Evolutionary conservation across 1,140 invertebrate species (phyloP).

Genomic region (Ostrea denselamellosa): DNA sequence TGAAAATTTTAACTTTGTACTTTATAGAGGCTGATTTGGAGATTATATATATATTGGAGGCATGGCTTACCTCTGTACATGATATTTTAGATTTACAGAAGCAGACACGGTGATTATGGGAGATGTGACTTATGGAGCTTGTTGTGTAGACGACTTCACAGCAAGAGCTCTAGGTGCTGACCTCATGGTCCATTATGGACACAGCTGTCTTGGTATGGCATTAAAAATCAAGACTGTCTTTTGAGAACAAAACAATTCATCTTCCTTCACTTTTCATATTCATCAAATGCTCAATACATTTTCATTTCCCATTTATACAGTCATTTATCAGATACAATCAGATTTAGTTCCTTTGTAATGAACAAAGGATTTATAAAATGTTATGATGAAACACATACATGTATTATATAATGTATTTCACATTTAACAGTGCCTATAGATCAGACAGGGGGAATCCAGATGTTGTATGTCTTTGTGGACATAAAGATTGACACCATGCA

Average conservation of each 20-base stretch:
- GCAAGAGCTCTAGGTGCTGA: conserved; percentile 94
- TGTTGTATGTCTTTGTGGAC: conserved; percentile 97
- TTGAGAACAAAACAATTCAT: too few relatives aligned
- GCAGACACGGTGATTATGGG: conserved; percentile 98
- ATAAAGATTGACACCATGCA: conserved; percentile 93
- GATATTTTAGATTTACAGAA: conserved; percentile 86
- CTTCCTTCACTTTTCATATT: too few relatives aligned
- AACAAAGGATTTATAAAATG: too few relatives aligned
- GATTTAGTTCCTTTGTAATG: too few relatives aligned
- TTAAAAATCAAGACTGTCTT: background rate
- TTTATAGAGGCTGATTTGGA: background rate
- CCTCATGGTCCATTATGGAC: conserved; percentile 97
- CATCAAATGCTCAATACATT: too few relatives aligned
- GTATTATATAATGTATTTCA: too few relatives aligned
- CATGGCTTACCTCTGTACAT: background rate
- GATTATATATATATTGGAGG: too few relatives aligned
- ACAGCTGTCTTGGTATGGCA: conserved; percentile 90
- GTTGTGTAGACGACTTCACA: conserved; percentile 99
- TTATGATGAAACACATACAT: too few relatives aligned
- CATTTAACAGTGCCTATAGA: conserved; percentile 88
- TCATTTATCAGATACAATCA: too few relatives aligned
- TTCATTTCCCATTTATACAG: too few relatives aligned
- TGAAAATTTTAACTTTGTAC: background rate
- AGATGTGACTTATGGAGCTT: conserved; percentile 99
- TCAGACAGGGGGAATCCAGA: conserved; percentile 91